Conservation (phyloP, 37 sponge, comb jelly and placozoan genomes). For the Dysidea cf. avara region DNA sequence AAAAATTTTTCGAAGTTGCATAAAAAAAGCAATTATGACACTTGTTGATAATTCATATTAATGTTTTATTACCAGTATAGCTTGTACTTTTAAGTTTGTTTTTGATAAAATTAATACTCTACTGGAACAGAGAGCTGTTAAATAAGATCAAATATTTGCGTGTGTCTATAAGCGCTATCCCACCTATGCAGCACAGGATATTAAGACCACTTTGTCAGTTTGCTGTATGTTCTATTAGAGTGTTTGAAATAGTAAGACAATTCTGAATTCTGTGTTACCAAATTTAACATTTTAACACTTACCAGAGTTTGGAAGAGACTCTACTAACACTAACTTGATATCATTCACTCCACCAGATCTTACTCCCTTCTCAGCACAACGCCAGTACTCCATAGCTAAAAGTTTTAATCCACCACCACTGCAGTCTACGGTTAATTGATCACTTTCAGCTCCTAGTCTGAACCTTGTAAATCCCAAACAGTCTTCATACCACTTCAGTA, state of each 20-base stretch:
- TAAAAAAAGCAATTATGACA: too few species aligned
- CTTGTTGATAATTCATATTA: too few species aligned
- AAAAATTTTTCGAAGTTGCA: too few species aligned
- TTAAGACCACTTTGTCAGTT: too few species aligned
- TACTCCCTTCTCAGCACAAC: slow-evolving; percentile 19
- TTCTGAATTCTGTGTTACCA: background rate
- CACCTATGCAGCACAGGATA: too few species aligned
- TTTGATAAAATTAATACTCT: too few species aligned
- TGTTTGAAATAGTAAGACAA: too few species aligned
- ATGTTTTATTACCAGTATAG: too few species aligned
- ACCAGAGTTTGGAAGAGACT: slow-evolving; percentile 41
- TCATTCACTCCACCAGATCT: background rate
- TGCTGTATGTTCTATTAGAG: too few species aligned
- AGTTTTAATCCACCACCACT: slow-evolving; percentile 30
- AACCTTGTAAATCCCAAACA: slow-evolving; percentile 22
- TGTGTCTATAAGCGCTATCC: too few species aligned
- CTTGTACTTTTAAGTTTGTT: too few species aligned
- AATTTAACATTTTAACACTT: background rate
- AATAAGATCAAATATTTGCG: too few species aligned
- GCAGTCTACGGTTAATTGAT: slow-evolving; percentile 25
- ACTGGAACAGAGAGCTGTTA: background rate
- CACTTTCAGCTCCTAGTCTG: slow-evolving; percentile 9
- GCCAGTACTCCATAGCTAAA: slow-evolving; percentile 39
- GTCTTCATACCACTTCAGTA: slow-evolving; percentile 27
- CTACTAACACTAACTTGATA: slow-evolving; percentile 41